These are phyloP conservation scores for Xenopus tropicalis DNA, from an alignment of 2,113 vertebrate species.

Conservation along the genomic window UCB_Xtro_10.0 CM004445.2:97497001-97497500, in stretches of 20 bases:
- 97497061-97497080: too few relatives aligned
- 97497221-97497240: slow-evolving; percentile 33
- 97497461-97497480: too few relatives aligned
- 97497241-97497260: slow-evolving; percentile 6
- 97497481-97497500: too few relatives aligned
- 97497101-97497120: not conserved
- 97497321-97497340: slow-evolving; percentile 25
- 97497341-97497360: slow-evolving; percentile 33
- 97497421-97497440: not conserved
- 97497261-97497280: slow-evolving; percentile 33
- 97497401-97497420: not conserved
- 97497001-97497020: too few relatives aligned
- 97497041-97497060: too few relatives aligned
- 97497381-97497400: not conserved
- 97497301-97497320: slow-evolving; percentile 35
- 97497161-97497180: slow-evolving; percentile 1
- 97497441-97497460: not conserved
- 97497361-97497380: slow-evolving; percentile 10
- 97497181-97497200: slow-evolving; percentile 16
- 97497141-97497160: not conserved
- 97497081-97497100: too few relatives aligned
- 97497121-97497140: not conserved
- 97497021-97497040: too few relatives aligned
- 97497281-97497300: slow-evolving; percentile 39
- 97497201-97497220: slow-evolving; percentile 32